Percentiles rank a stretch among this genome's conserved stretches.
Conservation (phyloP, 2,888 invertebrate species). For the Allolobophora icterica region DNA sequence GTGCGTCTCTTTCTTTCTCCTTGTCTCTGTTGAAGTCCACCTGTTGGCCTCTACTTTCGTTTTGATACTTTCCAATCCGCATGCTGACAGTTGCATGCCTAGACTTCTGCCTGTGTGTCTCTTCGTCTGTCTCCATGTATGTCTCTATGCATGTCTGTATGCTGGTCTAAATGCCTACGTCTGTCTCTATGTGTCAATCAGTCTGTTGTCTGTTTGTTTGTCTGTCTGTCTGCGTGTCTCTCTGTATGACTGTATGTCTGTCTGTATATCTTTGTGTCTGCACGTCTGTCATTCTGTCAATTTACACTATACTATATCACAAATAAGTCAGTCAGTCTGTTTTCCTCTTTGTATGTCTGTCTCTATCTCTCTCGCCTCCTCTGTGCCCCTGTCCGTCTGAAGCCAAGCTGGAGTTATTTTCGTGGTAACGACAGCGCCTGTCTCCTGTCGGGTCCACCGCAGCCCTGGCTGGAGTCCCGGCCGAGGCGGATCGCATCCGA, state of each 20-base stretch:
- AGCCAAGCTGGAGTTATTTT: background rate
- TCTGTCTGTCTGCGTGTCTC: background rate
- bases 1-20: no score
- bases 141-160: background rate
- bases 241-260: background rate
- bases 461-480: background rate
- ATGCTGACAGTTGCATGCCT: background rate
- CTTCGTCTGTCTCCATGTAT: background rate
- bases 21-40: background rate
- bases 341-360: slow-evolving; percentile 37
- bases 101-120: background rate
- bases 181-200: background rate
- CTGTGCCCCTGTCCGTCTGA: background rate
- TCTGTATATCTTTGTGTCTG: background rate
- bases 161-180: background rate
- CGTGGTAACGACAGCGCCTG: background rate
- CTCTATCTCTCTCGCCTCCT: slow-evolving; percentile 29
- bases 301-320: background rate
- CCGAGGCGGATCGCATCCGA: background rate
- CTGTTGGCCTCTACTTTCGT: background rate
- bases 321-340: slow-evolving; percentile 31
- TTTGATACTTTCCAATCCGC: background rate
- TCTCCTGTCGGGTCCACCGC: background rate
- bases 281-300: background rate
- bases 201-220: background rate